Evolutionary conservation across 2,797 vertebrate species (phyloP), one percentile per base, ranked within the genome.

Genomic region (Champsocephalus esox): DNA sequence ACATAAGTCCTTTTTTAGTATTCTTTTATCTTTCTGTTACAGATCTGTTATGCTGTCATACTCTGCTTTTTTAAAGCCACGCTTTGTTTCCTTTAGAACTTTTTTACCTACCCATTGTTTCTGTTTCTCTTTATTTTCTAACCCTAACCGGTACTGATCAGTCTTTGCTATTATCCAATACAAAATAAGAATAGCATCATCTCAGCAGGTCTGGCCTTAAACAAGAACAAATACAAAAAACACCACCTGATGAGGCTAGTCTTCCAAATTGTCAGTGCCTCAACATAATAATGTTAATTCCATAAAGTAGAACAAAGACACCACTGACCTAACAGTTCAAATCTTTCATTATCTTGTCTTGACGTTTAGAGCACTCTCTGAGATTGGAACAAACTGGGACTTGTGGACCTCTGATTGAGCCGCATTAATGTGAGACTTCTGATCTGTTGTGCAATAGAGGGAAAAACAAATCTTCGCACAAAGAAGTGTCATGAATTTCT

Each of bases 401-500:
- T 66, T 69, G 75, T 71, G 68, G 71, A 70, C 73, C 44, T 71
- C 57, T 62, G 77, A 60, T 72, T 14, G 62, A 83, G 75, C 70
- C 74, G 65, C 71, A 50, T 43, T 75, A 76, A 79, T 70, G 48
- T 63, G 45, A 49, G 45, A 19, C 58, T 70, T 78, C 65, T 78
- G 70, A 82, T 85, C 70, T 72, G 65, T 66, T 81, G 84, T 76
- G 80, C 87, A 82, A 85, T 54, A 76, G 83, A 89, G 55, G 57
- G 58, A 77, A 85, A 85, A 89, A 80, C 77, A 83, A 88, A 92
- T 89, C 65, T 73, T 54, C 79, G 79, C 83, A 83, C 73, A 92
- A 92, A 92, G 88, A 91, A 79, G 34, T 50, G 56, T 62, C 71
- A 88, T 95, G 79, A 86, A 94, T 94, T 86, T 93, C 95, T 93